These are phyloP conservation scores for Scophthalmus maximus DNA, from an alignment of 2,113 vertebrate genomes.

Conservation along the genomic window DNA sequence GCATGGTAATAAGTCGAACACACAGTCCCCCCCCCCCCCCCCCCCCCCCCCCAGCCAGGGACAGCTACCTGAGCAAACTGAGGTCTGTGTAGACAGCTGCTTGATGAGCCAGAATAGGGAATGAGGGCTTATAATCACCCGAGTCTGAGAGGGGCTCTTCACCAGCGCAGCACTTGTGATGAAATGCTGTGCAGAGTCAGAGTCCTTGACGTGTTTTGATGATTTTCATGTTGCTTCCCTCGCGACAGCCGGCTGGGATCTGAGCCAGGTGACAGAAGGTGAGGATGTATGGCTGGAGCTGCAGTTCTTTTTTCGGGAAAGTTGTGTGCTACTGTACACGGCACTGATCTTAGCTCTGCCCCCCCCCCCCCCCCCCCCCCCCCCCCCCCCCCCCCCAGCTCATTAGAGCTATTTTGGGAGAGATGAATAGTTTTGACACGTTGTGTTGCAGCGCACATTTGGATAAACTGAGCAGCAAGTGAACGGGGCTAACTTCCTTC, in stretches of 20 bases:
- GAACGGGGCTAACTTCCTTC: constrained; percentile 38
- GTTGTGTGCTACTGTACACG: constrained; percentile 28
- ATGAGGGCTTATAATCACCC: constrained; percentile 69
- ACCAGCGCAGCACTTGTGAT: constrained; percentile 41
- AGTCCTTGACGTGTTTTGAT: constrained; percentile 61
- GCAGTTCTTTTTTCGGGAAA: constrained; percentile 34
- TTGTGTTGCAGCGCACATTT: constrained; percentile 31
- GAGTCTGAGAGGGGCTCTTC: constrained; percentile 51
- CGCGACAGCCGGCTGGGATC: constrained; percentile 47
- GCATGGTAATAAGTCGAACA: constrained; percentile 59
- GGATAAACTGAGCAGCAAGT: constrained; percentile 44
- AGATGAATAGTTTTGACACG: constrained; percentile 61
- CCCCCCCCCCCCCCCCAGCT: not conserved
- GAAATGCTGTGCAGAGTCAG: constrained; percentile 56
- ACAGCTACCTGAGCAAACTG: constrained; percentile 72
- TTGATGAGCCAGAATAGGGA: constrained; percentile 72
- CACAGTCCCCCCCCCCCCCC: constrained; percentile 17
- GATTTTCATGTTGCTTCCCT: constrained; percentile 49
- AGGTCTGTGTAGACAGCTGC: constrained; percentile 77
- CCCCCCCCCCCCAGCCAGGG: constrained; percentile 29
- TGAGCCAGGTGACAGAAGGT: constrained; percentile 54
- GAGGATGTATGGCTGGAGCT: constrained; percentile 44
- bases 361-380: not conserved
- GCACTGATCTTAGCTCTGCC: constrained; percentile 44
- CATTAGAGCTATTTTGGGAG: constrained; percentile 53